Base-by-base conservation (phyloP, 2,113 vertebrate genomes). In the Pongo abelii region DNA sequence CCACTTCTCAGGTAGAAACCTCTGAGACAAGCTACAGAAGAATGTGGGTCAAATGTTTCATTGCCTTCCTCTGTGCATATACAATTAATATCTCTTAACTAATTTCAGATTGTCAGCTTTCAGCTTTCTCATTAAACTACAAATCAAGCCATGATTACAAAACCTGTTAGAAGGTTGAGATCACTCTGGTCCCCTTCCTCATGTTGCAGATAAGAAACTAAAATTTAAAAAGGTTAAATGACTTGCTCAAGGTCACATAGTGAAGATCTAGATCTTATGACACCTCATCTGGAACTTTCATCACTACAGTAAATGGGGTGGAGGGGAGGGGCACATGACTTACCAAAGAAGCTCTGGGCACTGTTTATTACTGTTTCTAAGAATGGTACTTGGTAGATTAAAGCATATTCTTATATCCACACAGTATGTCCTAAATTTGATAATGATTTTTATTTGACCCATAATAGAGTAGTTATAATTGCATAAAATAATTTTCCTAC, bases 1-100 rank as follows among this genome's bases (percentile, higher is more conserved):
- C 57, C 14, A 64, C 97, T 79, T 95, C 83, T 93, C 89, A 97
- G 69, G 61, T 90, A 84, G 74, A 69, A 89, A 83, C 55, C 43
- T 79, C 32, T 38, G 64, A 96, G 90, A 91, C 27, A 86, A 79
- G 48, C 57, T 89, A 84, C 77, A 57, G 57, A 93, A 83, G 74
- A 98, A 93, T 69, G 74, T 83, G 75, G 91, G 83, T 97, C 94
- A 97, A 79, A 80, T 35, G 78, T 59, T 93, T 96, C 70, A 75
- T 75, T 14, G 2, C 20, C 23, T 23, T 91, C 92, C 94, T 75
- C 46, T 38, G 35, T 57, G 55, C 77, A 69, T 69, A 90, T 93
- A 97, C 94, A 96, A 74, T 96, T 92, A 95, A 89, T 74, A 89
- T 93, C 89, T 90, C 87, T 92, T 92, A 93, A 91, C 86, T 67